Evolutionary conservation across 2,113 vertebrate species (phyloP).

Genomic region (Anhinga anhinga): DNA sequence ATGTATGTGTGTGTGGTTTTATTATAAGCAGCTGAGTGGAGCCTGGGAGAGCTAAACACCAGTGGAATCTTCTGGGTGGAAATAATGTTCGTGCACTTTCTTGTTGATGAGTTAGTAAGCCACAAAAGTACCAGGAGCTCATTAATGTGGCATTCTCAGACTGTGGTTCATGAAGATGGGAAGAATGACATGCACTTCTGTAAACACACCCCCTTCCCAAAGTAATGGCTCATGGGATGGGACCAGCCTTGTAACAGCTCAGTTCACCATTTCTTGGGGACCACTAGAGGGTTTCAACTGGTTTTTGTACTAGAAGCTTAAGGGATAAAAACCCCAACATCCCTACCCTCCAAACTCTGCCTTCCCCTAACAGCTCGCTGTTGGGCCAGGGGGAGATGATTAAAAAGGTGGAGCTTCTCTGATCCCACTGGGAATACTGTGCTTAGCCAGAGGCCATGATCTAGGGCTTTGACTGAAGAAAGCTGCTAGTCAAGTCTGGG

Average conservation of each 20-base stretch:
- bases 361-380: neutral
- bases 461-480: neutral
- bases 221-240: neutral
- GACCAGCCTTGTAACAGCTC: neutral
- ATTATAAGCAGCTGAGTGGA: neutral
- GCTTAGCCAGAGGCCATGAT: neutral
- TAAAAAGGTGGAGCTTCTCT: neutral
- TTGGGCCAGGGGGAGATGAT: neutral
- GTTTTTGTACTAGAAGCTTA: neutral
- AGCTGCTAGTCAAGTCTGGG: neutral
- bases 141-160: constrained; percentile 24
- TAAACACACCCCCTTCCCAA: neutral
- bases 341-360: neutral
- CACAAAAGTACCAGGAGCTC: constrained; percentile 25
- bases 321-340: neutral
- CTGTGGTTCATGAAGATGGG: neutral
- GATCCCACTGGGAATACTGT: neutral
- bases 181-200: neutral
- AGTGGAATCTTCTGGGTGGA: constrained; percentile 10
- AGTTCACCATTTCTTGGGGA: neutral
- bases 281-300: neutral
- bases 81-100: constrained; percentile 30
- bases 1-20: neutral
- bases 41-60: constrained; percentile 6
- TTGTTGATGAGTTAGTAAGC: constrained; percentile 38